Base-by-base conservation (phyloP, 1,140 invertebrate genomes). In the Rhagoletis pomonella region DNA sequence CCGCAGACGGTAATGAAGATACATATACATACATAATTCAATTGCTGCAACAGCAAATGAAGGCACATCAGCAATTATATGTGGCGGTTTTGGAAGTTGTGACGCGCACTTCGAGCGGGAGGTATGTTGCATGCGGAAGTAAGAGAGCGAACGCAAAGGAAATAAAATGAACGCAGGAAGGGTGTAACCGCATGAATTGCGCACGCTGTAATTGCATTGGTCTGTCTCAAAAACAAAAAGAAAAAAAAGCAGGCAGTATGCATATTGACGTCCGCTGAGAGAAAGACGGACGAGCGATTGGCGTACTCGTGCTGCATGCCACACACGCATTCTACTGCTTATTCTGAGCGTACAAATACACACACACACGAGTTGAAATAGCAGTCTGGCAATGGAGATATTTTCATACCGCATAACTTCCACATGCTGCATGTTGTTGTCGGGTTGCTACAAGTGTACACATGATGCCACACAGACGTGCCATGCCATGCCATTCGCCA, bases 1-100 rank as follows among this genome's bases (percentile, higher is more conserved):
- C 73, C 73, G 73, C 47, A 50, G 44, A 81, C 73, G n/a, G 6
- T 58, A 81, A 81, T 81, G 73, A 81, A 81, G 73, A 81, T 81
- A 81, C 29, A 29, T 29, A 29, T 29, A 29, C 73, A 81, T 81
- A 81, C 73, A 81, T 81, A 81, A 81, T 81, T 81, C 73, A 81
- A 81, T 44, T 73, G 67, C 39, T n/a, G 42, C 67, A 62, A 14
- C 60, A 62, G 10, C 39, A 59, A 59, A 6, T 12, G 58, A 12
- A 59, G 58, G 58, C 58, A 7, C 58, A 59, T 1, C 58, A 59
- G 58, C 58, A 59, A 59, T 59, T 59, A 59, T 12, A 12, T 59
- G 58, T 59, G 58, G 58, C 58, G 58, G 58, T 7, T 59, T 12
- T 59, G 6, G 12, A 12, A 59, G 6, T 59, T 59, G 12, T 59